Conservation (phyloP, 2,113 vertebrate genomes). For the Rhea pennata region DNA sequence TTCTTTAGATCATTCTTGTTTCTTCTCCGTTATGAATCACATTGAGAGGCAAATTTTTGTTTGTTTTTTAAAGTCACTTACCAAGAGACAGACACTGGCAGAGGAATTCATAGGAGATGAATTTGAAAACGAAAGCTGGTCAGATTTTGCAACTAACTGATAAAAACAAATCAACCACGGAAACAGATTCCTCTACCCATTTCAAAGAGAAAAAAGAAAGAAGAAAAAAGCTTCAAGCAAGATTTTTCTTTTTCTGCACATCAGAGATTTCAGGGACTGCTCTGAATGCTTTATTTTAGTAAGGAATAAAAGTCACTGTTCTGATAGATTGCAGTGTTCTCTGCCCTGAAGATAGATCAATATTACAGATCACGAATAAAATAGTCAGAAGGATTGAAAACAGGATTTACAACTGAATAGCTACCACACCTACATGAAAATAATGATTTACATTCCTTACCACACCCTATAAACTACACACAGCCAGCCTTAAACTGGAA, state of each 20-base stretch:
- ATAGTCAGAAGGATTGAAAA: constrained; percentile 63
- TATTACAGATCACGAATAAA: constrained; percentile 65
- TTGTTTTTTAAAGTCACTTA: neutral
- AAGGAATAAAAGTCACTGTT: constrained; percentile 30
- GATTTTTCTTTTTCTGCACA: neutral
- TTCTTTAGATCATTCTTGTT: neutral
- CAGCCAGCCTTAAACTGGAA: constrained; percentile 49
- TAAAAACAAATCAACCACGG: constrained; percentile 8
- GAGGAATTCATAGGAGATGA: neutral
- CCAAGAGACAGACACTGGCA: constrained; percentile 20
- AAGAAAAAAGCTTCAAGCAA: constrained; percentile 1
- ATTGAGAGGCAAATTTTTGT: neutral
- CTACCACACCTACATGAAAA: constrained; percentile 65
- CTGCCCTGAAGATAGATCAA: constrained; percentile 61
- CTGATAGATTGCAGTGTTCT: constrained; percentile 11
- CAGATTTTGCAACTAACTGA: constrained; percentile 56
- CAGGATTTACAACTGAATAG: constrained; percentile 69
- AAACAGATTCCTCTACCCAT: constrained; percentile 47
- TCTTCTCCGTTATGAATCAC: neutral
- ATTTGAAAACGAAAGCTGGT: neutral
- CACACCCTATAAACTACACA: constrained; percentile 51
- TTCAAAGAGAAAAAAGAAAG: neutral
- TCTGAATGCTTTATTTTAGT: constrained; percentile 42
- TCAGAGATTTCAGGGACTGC: neutral
- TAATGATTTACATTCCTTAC: constrained; percentile 71